Percentiles rank a stretch among this genome's conserved stretches.
Conservation (phyloP, 2,797 vertebrate species). For the Eremophila alpestris region DNA sequence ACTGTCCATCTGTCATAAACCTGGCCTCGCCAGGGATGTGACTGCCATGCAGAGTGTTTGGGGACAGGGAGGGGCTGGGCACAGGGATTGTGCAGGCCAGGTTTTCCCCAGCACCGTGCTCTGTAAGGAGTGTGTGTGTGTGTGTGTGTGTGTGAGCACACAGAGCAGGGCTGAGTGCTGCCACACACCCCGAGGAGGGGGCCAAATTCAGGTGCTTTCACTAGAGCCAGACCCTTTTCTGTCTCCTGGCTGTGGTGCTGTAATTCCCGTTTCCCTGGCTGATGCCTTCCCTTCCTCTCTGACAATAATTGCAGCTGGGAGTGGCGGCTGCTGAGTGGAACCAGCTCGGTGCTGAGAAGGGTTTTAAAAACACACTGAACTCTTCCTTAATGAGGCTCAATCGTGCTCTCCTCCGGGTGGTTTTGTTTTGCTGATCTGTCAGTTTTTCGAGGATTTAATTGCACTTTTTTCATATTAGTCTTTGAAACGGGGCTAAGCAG, state of each 20-base stretch:
- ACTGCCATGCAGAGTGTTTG: constrained; percentile 80
- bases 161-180: neutral
- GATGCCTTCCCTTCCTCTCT: constrained; percentile 68
- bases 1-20: constrained; percentile 87
- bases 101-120: constrained; percentile 27
- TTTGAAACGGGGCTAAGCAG: constrained; percentile 75
- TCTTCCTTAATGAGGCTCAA: constrained; percentile 78
- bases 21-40: constrained; percentile 86
- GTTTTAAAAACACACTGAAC: constrained; percentile 80
- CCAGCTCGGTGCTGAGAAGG: constrained; percentile 79
- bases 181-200: neutral
- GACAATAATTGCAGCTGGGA: constrained; percentile 79
- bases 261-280: constrained; percentile 73
- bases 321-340: constrained; percentile 73
- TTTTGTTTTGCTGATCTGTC: constrained; percentile 83
- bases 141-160: neutral
- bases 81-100: neutral
- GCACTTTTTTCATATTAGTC: constrained; percentile 78
- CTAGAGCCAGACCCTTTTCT: constrained; percentile 29
- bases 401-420: constrained; percentile 76
- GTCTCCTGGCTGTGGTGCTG: constrained; percentile 56
- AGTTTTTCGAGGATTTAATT: constrained; percentile 79
- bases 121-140: neutral
- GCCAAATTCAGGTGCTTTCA: constrained; percentile 38
- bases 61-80: constrained; percentile 29